Base-by-base conservation (phyloP, 23 tunicate genomes). In the Halocynthia aurantium region DNA sequence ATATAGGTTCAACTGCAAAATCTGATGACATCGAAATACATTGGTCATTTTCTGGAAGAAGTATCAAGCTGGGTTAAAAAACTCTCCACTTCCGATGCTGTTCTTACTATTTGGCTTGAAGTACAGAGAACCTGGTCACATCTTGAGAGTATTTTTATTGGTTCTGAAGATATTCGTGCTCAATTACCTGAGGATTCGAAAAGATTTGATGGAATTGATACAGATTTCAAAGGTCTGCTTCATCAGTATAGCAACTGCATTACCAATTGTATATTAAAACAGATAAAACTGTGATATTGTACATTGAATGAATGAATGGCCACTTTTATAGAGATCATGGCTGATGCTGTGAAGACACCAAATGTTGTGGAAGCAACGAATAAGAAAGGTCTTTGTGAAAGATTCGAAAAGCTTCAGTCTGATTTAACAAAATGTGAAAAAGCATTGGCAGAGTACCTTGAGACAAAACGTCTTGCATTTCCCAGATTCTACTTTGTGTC, bases 1-100 rank as follows among this genome's bases (percentile, higher is more conserved):
- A 31, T 19, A 8, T 22, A 92, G 98, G 99, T 94, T 11, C 99
- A 94, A 74, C 99, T 94, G 15, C 99, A 94, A 78, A 94, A 88
- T 67, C 79, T 94, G 70, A 94, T 94, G 99, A 94, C 99, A 49
- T 94, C 99, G n/a, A 94, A 94, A 73, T 94, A 85, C 95, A 94
- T 94, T 61, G 95, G 91, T 44, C 95, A 88, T 72, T 94, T 94
- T 82, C 87, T 94, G 66, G 99, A 94, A 61, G 95, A 84, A 73
- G 99, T 94, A 6, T 94, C 99, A 8, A 91, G 88, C 10, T 94
- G 99, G 99, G 95, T 87, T 0, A 84, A 82, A 44, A 94, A 94
- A 69, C 73, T 94, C 0, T 94, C 99, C 7, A 84, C 91, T 22
- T 77, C 99, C 17, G 99, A 94, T 67, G 67, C 87, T 7, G 95